Evolutionary conservation across 2,888 invertebrate genomes (phyloP).

Genomic region (Sphaerophoria rueppellii): DNA sequence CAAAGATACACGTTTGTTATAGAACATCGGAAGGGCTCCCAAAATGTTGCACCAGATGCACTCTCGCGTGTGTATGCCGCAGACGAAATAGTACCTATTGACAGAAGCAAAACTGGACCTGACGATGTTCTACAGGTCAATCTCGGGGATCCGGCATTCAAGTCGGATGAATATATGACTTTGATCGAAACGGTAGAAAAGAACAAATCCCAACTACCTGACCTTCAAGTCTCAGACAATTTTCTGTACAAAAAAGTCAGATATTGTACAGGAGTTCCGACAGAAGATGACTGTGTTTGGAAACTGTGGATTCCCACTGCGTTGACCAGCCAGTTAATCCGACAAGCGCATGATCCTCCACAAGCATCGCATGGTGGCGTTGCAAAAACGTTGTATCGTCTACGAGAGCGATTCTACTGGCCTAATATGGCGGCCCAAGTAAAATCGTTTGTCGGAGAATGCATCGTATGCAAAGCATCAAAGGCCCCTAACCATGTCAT

Average conservation of each 20-base stretch:
- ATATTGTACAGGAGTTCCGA: conserved; percentile 16
- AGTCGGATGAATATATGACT: conserved; percentile 15
- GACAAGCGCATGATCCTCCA: conserved; percentile 10
- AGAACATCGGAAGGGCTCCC: conserved; percentile 28
- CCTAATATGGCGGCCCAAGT: too few relatives aligned
- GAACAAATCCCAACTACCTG: conserved; percentile 23
- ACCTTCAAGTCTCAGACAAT: conserved; percentile 16
- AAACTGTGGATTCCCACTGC: neutral
- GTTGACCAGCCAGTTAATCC: neutral
- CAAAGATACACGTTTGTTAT: conserved; percentile 26
- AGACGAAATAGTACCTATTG: neutral
- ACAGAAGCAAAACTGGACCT: neutral
- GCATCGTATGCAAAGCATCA: neutral
- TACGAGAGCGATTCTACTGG: neutral
- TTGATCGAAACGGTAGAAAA: conserved; percentile 3
- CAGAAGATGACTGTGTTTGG: neutral
- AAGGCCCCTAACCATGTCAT: neutral
- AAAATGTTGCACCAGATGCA: conserved; percentile 23
- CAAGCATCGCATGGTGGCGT: conserved; percentile 4
- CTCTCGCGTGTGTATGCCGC: neutral
- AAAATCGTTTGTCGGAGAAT: conserved; percentile 3
- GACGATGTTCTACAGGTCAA: conserved; percentile 7
- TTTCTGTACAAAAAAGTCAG: conserved; percentile 19
- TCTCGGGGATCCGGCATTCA: conserved; percentile 15
- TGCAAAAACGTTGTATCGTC: conserved; percentile 2